These are phyloP conservation scores for Glyphotaelius pellucidus DNA, from an alignment of 2,888 invertebrate species.

Conservation along the genomic window DNA sequence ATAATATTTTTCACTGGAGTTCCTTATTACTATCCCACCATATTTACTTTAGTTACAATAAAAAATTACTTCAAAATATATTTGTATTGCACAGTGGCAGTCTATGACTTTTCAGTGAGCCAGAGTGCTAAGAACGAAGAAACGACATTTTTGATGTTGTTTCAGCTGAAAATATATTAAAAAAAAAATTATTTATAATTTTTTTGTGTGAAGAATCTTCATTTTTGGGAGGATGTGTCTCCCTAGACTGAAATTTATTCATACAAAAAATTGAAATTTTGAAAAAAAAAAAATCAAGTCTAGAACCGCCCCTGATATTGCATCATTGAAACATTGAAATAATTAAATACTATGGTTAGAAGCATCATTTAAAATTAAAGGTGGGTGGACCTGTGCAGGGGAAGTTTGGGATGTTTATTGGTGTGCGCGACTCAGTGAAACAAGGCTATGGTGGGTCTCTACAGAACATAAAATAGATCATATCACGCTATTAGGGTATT, in stretches of 20 bases:
- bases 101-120: too few species aligned
- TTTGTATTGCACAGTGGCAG: not conserved
- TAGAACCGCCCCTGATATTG: too few species aligned
- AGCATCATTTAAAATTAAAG: not conserved
- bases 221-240: too few species aligned
- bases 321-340: not conserved
- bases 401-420: not conserved
- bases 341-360: not conserved
- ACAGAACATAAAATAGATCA: slow-evolving; percentile 55
- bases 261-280: too few species aligned
- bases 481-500: slow-evolving; percentile 64
- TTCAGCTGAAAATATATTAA: too few species aligned
- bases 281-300: too few species aligned
- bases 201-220: too few species aligned
- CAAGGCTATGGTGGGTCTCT: not conserved
- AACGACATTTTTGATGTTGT: too few species aligned
- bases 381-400: not conserved
- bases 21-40: not conserved
- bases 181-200: too few species aligned
- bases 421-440: not conserved
- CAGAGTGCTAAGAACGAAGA: too few species aligned
- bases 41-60: not conserved
- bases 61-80: not conserved
- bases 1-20: too few species aligned
- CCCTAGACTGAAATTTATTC: too few species aligned